Evolutionary conservation across 2,888 invertebrate species (phyloP), one percentile per base, ranked within the genome.

Genomic region (Lordiphosa andalusiaca): DNA sequence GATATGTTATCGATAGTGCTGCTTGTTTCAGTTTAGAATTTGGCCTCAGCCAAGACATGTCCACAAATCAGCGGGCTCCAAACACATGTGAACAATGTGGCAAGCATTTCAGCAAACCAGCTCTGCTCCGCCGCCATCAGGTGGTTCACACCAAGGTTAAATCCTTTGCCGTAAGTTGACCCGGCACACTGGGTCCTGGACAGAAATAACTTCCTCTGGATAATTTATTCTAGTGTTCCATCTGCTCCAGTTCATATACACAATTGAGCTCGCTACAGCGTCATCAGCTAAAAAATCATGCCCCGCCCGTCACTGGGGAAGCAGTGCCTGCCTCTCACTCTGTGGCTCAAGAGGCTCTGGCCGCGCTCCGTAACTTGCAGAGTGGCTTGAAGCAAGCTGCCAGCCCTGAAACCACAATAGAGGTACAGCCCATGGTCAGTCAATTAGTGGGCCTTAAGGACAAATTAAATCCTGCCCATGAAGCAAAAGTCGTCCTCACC

Each of bases 101-200:
- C 5, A 85, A 77, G 40, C 39, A 51, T 4, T 86, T 86, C 46
- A 23, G 42, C 0, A 86, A 84, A 39, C 77, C 75, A 0, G 66
- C 73, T 2, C 52, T 80, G 0, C 48, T 86, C 0, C 58, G 23
- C 1, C 71, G 83, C 2, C 86, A 86, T 56, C 59, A 71, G 52
- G 69, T 75, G 7, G 70, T 72, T 0, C 86, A 86, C 41, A 69
- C 60, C 2, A 51, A 61, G 7, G 52, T 51, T 1, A 86, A 83
- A 48, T 64, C 72, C 0, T 85, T 71, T 51, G 39, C 50, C 39
- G 82, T 80, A 59, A 67, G 63, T 46, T 9, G 44, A 6, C 19
- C 6, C 2, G 3, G 4, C 36, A 69, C 47, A 16, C 9, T 7
- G 1, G 12, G 7, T 40, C 21, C 40, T 9, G 4, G 3, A n/a